Base-by-base conservation (phyloP, 2,113 vertebrate species). In the Sardina pilchardus region DNA sequence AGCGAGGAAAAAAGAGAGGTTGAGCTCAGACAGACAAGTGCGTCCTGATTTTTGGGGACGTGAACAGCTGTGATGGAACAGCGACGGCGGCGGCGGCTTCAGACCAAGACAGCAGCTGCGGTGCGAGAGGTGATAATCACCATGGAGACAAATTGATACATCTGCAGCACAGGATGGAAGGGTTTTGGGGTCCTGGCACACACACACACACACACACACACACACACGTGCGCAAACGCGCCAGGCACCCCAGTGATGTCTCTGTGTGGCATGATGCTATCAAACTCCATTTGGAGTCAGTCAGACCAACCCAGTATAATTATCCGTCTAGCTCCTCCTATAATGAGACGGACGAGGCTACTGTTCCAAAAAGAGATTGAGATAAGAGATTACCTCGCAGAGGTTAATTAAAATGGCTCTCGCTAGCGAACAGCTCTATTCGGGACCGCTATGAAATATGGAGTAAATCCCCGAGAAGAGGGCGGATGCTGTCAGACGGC, bases 271-370 rank as follows among this genome's bases (percentile, higher is more conserved):
- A 71, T 30, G 26, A 71, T 71, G 63, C 63, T 71, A 16, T 34
- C 63, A 71, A 71, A 71, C 59, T 63, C 59, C 26, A 71, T 71
- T 71, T 71, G 26, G 63, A 71, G 6, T 71, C 63, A 12, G 12
- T 24, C 59, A 63, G 59, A n/a, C 21, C 21, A 6, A 71, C 12
- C 6, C n/a, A 71, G 63, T 34, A 12, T 71, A 71, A 71, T 71
- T 34, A 71, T 34, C 63, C 63, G 26, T 30, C n/a, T 71, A 30
- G 26, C 63, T 1, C 26, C 26, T 30, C 16, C 63, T 10, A 34
- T 30, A 8, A 30, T 14, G 24, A n/a, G 56, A 26, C 63, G 88
- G 91, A 75, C 0, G 89, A 93, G 94, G 14, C 59, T 50, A 14
- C 63, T 34, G n/a, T 71, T 12, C 63, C 63, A 10, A 16, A 34